Evolutionary conservation across 2,797 vertebrate genomes (phyloP).

Genomic region (Danio kyathit): DNA sequence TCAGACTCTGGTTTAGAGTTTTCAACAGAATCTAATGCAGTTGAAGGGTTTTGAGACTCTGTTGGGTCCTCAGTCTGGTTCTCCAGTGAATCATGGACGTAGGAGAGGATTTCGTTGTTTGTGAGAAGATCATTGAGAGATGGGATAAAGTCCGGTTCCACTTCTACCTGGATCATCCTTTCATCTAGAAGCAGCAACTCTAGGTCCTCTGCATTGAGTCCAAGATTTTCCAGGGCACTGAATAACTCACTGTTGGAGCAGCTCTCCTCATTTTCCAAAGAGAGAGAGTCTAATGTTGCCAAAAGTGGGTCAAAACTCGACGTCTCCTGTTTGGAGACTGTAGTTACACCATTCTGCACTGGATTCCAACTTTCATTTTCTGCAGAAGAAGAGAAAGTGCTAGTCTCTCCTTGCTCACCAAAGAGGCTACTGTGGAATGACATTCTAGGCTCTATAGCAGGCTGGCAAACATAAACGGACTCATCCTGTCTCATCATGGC

Average conservation of each 20-base stretch:
- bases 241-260: constrained; percentile 83
- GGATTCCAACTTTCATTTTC: constrained; percentile 54
- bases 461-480: constrained; percentile 78
- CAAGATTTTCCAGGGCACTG: constrained; percentile 78
- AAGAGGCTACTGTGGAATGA: constrained; percentile 73
- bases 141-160: constrained; percentile 72
- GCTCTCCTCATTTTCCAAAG: constrained; percentile 71
- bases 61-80: constrained; percentile 56
- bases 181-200: constrained; percentile 84
- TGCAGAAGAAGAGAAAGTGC: constrained; percentile 2
- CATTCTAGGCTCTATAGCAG: constrained; percentile 70
- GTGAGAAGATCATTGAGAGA: constrained; percentile 74
- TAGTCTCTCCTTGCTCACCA: constrained; percentile 38
- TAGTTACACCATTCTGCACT: neutral
- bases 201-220: constrained; percentile 80
- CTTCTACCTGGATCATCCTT: constrained; percentile 81
- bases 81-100: constrained; percentile 73
- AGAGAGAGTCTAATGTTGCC: constrained; percentile 79
- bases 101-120: constrained; percentile 79
- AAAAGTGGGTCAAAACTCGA: constrained; percentile 78
- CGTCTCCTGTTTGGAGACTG: constrained; percentile 45
- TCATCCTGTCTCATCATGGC: constrained; percentile 83
- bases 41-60: constrained; percentile 20
- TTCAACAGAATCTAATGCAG: constrained; percentile 10
- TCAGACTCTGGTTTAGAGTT: neutral